Conservation (phyloP, 2,113 vertebrate species). For the Deroptyus accipitrinus region DNA sequence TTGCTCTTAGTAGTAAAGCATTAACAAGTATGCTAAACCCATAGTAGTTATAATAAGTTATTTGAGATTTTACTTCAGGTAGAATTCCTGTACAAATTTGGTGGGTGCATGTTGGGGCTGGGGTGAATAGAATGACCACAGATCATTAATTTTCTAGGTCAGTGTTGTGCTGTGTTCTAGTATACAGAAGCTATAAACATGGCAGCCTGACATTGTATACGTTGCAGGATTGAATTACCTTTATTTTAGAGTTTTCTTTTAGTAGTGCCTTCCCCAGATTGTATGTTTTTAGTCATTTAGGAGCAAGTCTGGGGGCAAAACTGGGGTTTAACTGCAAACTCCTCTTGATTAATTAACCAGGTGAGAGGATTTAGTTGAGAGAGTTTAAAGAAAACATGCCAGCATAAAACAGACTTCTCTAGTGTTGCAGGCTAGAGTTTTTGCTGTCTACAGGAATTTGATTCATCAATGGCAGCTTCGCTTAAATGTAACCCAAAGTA, state of each 20-base stretch:
- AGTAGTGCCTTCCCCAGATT: neutral
- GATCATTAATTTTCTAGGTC: neutral
- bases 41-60: neutral
- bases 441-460: neutral
- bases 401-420: neutral
- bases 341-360: neutral
- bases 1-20: neutral
- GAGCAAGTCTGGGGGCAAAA: neutral
- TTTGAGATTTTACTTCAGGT: neutral
- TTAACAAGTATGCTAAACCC: neutral
- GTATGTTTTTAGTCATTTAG: neutral
- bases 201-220: neutral
- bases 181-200: neutral
- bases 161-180: neutral
- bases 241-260: neutral
- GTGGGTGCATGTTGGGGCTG: neutral
- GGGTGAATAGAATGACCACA: neutral
- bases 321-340: neutral
- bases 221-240: neutral
- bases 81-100: neutral
- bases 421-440: neutral
- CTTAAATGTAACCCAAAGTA: neutral
- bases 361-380: neutral
- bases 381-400: neutral
- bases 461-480: neutral